Evolutionary conservation across 2,113 vertebrate species (phyloP), one percentile per base, ranked within the genome.

Genomic region (Tetrax tetrax): DNA sequence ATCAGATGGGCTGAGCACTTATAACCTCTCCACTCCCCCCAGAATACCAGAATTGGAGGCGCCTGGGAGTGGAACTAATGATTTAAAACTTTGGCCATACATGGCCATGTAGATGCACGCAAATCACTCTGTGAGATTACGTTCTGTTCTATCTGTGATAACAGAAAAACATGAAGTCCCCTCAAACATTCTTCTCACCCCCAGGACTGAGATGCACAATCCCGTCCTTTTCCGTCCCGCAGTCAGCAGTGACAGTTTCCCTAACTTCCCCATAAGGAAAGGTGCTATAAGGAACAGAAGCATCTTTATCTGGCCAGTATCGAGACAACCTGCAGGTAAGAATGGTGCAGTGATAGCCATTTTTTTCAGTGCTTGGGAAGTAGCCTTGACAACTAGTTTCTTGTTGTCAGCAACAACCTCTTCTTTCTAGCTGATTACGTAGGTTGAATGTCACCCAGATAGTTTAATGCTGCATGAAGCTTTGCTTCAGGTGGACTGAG

Each of bases 81-180:
- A 86, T 94, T 96, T 88, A 93, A 86, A 88, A 66, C 79, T 74
- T 90, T 38, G 68, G 25, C 63, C 85, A 29, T 90, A 85, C 75
- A 54, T 47, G 51, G 81, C 51, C 38, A 47, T 54, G 60, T 13
- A 74, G 61, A 94, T 53, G 51, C 56, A 82, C 77, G 60, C 48
- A 87, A 91, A 81, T 87, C 84, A 95, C 24, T 83, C 56, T 31
- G 25, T 72, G n/a, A 82, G 51, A 29, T 54, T 72, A 15, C 3
- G 7, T 83, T 80, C n/a, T 65, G 24, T 69, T 89, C 75, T 80
- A 48, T 54, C 37, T 86, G 12, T 0, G 33, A 38, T 59, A 93
- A 54, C 19, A 85, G 59, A 74, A 74, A 76, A 77, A 31, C 19
- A 25, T 45, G 51, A 76, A 83, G 35, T 83, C 60, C 74, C 7